Evolutionary conservation across 2,113 vertebrate genomes (phyloP).

Genomic region (Apeltes quadracus): DNA sequence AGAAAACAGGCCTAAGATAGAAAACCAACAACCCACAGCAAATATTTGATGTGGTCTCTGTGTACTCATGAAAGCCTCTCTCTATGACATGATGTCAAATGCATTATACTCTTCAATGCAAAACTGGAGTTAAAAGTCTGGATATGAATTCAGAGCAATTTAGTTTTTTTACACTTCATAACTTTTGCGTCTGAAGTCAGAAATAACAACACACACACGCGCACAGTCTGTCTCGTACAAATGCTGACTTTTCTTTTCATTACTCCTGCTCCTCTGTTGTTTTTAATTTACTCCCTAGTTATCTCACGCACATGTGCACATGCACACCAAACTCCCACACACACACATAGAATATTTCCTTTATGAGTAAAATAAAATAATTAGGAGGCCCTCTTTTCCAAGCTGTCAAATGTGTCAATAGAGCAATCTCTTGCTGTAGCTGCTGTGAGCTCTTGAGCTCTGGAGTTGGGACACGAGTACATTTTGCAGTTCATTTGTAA

Average conservation of each 20-base stretch:
- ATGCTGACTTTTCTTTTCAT: neutral
- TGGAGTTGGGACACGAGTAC: conserved; percentile 15
- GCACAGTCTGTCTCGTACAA: neutral
- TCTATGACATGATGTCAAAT: conserved; percentile 44
- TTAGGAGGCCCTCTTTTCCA: conserved; percentile 42
- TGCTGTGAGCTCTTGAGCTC: conserved; percentile 21
- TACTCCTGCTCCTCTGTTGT: neutral
- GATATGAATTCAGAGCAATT: conserved; percentile 43
- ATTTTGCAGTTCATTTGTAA: conserved; percentile 31
- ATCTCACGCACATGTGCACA: neutral
- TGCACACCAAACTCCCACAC: neutral
- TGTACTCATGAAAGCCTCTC: conserved; percentile 45
- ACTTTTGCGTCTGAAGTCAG: conserved; percentile 42
- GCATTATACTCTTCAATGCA: conserved; percentile 45
- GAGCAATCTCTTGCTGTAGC: conserved; percentile 11
- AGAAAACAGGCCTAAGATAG: conserved; percentile 8
- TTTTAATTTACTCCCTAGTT: conserved; percentile 19
- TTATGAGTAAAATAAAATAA: conserved; percentile 58
- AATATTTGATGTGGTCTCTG: conserved; percentile 48
- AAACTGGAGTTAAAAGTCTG: conserved; percentile 7
- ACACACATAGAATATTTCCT: conserved; percentile 48
- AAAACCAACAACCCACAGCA: conserved; percentile 17
- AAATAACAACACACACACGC: conserved; percentile 39
- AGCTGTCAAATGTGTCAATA: conserved; percentile 48
- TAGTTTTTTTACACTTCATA: conserved; percentile 42